Base-by-base conservation (phyloP, 2,888 invertebrate genomes). In the Falcaria lacertinaria region DNA sequence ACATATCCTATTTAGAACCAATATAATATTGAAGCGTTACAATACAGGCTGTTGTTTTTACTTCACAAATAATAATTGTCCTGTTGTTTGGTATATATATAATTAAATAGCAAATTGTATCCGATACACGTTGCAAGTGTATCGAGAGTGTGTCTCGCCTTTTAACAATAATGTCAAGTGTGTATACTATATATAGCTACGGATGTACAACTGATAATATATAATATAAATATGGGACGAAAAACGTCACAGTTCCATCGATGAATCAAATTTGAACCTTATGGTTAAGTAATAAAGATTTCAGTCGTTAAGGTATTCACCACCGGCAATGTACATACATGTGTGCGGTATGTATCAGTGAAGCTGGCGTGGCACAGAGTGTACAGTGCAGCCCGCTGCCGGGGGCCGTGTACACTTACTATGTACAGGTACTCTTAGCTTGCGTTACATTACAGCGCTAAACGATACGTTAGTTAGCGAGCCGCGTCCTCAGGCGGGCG, bases 401-500 rank as follows among this genome's bases (percentile, higher is more conserved):
- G n/a, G n/a, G n/a, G n/a, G n/a, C n/a, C n/a, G n/a, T n/a, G n/a
- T n/a, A n/a, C n/a, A n/a, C n/a, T n/a, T n/a, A n/a, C n/a, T n/a
- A n/a, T 19, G 19, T 6, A 19, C 6, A 3, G 19, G 19, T 19
- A 19, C 19, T 4, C 3, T 19, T 6, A 3, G 19, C 6, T 6
- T 3, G 19, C 11, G 11, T 11, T 1, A 2, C 2, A 0, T 3
- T 11, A 2, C 11, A 0, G 28, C 28, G 11, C 1, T 11, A 11
- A 11, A 1, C 6, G 11, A 11, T 11, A 11, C 1, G 11, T 7
- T 28, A 2, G 28, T 14, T 43, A 42, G 39, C 55, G 48, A 70
- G 69, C 34, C 17, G 47, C 37, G 40, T 52, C 36, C 25, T 33
- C 34, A 16, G 38, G 43, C 33, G 52, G 34, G 41, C 52, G 40